Percentiles rank a stretch among this genome's conserved stretches.
phyloP scores from a whole-genome alignment of 2,113 vertebrate genomes.

The Lasiurus borealis region DNA sequence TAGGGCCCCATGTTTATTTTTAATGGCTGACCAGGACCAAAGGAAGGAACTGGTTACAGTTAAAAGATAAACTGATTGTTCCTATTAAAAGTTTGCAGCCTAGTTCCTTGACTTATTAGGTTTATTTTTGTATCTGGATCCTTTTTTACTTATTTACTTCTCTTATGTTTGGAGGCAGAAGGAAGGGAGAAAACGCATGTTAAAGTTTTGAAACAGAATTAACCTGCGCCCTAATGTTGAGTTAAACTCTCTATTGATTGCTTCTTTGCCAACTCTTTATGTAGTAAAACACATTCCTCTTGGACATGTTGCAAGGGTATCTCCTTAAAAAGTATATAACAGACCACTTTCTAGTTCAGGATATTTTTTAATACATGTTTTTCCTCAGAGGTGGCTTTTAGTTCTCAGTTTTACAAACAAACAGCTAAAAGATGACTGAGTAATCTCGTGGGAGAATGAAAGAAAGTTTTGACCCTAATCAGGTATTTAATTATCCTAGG shows the following conservation, averaged over 20 bases:
- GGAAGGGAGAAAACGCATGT: background rate
- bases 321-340: background rate
- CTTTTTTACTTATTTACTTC: background rate
- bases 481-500: slow-evolving; percentile 11
- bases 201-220: slow-evolving; percentile 12
- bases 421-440: background rate
- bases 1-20: background rate
- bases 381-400: slow-evolving; percentile 7
- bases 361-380: slow-evolving; percentile 23
- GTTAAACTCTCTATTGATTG: background rate
- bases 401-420: slow-evolving; percentile 33
- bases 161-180: slow-evolving; percentile 8
- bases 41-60: background rate
- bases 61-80: slow-evolving; percentile 12
- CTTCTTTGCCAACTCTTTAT: background rate
- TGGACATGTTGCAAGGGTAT: background rate
- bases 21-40: slow-evolving; percentile 19
- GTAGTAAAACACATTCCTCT: background rate
- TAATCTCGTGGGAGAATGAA: slow-evolving; percentile 27
- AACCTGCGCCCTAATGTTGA: background rate
- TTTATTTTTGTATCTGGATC: slow-evolving; percentile 22
- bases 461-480: slow-evolving; percentile 7
- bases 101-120: slow-evolving; percentile 11
- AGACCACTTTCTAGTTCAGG: background rate
- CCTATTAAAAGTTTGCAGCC: background rate